Evolutionary conservation across 1,140 invertebrate species (phyloP).

Genomic region (Cherax destructor): DNA sequence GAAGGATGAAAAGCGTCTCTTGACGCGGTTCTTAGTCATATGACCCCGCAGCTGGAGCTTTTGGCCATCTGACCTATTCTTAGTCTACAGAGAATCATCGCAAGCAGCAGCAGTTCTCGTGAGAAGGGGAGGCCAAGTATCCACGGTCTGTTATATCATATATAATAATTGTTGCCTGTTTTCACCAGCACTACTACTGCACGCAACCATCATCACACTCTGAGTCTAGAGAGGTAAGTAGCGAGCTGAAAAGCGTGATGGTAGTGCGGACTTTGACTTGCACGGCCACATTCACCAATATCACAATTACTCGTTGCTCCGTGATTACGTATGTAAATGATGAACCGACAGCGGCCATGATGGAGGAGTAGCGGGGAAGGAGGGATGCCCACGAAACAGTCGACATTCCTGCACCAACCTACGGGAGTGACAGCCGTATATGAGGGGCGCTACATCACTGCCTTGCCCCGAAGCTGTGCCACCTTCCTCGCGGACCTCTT

Average conservation of each 20-base stretch:
- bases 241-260: constrained; percentile 40
- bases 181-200: too few species aligned
- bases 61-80: too few species aligned
- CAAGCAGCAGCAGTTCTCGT: too few species aligned
- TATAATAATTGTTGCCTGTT: too few species aligned
- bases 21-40: too few species aligned
- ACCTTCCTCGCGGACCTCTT: neutral
- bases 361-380: neutral
- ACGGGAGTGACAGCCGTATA: neutral
- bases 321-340: constrained; percentile 68
- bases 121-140: too few species aligned
- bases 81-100: too few species aligned
- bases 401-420: constrained; percentile 13
- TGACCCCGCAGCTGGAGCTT: too few species aligned
- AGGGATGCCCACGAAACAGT: neutral
- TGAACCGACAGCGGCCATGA: constrained; percentile 32
- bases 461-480: neutral
- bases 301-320: constrained; percentile 55
- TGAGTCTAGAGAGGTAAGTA: neutral
- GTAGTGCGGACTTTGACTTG: constrained; percentile 43
- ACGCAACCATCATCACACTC: neutral
- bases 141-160: too few species aligned
- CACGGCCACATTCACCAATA: constrained; percentile 63
- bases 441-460: neutral
- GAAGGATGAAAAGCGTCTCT: too few species aligned